Evolutionary conservation across 2,797 vertebrate genomes (phyloP), one percentile per base, ranked within the genome.

Genomic region (Spea hammondii): DNA sequence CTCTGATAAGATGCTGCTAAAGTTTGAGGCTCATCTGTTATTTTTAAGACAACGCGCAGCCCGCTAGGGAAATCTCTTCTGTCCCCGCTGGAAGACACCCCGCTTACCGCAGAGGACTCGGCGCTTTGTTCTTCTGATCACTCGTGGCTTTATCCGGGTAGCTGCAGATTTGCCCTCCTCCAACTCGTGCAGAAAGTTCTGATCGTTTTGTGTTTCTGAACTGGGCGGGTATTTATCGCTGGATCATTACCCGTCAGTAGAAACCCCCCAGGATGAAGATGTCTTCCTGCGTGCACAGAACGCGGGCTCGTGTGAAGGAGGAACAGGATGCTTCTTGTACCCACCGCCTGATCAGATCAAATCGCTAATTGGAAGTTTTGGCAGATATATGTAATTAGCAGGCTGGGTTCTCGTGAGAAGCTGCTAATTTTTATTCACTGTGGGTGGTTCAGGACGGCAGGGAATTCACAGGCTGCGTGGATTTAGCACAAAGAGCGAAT

Each of bases 391-490:
- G 74, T 74, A 74, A 68, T 76, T 8, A 87, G 72, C 65, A 89
- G 81, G 81, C 12, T 86, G 86, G 87, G 83, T 44, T 70, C 77
- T 84, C 74, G 11, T 32, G 78, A 83, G 72, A 82, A 87, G 69
- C 49, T 85, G 74, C 74, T 86, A 74, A 86, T 86, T 86, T 89
- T 87, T 85, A 87, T 85, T 86, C 83, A 83, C 80, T 47, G 66
- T 10, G 78, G 78, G 79, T 48, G 77, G 80, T 53, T 81, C 67
- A 84, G 77, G 84, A 53, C 45, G 85, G 73, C 55, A 49, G 80
- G 47, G 60, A 62, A 85, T 84, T 85, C 78, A 44, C 12, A 17
- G 54, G 59, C 68, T 12, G 60, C 55, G 4, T 44, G 60, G 53
- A 67, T 79, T n/a, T 14, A 64, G 78, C 71, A 79, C 51, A 79